Base-by-base conservation (phyloP, 2,113 vertebrate genomes). In the Hippolais icterina region DNA sequence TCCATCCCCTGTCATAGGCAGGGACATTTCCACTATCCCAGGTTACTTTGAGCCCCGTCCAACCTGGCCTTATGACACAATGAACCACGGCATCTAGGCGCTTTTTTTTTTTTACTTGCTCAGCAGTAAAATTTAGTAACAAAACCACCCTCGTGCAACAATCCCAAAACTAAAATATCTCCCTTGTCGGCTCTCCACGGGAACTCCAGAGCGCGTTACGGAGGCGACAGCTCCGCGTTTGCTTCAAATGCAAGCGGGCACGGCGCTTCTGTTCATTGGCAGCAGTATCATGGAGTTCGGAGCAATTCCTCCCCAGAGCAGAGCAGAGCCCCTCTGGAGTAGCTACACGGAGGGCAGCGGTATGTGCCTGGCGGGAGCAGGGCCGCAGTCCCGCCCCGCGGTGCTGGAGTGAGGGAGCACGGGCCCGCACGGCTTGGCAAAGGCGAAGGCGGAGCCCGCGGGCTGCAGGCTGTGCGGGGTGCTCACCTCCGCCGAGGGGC, bases 261-360 rank as follows among this genome's bases (percentile, higher is more conserved):
- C 7, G 39, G 25, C 8, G 2, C 52, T 79, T 52, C 50, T 31
- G 56, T 52, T 16, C 68, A 21, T 0, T 4, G 64, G 79, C 88
- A 87, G 50, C 53, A 47, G 47, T 3, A 42, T 2, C 25, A 1
- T 0, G 8, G 18, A 49, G 23, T n/a, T 47, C 0, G 52, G 29
- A 52, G 52, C 7, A 12, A 29, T 20, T 24, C 2, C 22, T 31
- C 3, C 47, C 25, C 47, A 9, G 0, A 6, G 13, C 25, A 37
- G n/a, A 68, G 70, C n/a, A 27, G 65, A 20, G 35, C 64, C 25
- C 68, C 72, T 41, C 27, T 39, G 61, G 61, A 13, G 14, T 1
- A 39, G n/a, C 97, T 90, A 99, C 42, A 99, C 98, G 0, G 99
- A 99, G 70, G 99, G 99, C 56, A 99, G 95, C 1, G 99, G 99